A percentile compares a stretch with the other conserved stretches of the same genome.
Conservation (phyloP, 2,113 vertebrate genomes). For the Toxotes jaculatrix region DNA sequence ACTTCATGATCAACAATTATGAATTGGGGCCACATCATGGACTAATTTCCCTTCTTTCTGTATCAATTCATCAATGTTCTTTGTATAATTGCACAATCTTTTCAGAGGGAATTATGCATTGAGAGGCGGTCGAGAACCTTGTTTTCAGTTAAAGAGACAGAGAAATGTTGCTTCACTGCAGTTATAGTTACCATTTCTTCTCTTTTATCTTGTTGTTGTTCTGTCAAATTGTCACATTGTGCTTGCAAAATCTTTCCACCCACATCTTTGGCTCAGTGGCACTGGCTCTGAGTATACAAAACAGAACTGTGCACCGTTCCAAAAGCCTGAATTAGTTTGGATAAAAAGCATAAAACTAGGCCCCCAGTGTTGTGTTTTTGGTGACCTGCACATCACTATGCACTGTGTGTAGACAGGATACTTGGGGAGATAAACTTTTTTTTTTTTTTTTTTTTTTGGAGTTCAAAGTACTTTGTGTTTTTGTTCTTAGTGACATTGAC, state of each 20-base stretch:
- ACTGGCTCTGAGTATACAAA: neutral
- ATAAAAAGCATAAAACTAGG: neutral
- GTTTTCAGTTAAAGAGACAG: neutral
- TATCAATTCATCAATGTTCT: neutral
- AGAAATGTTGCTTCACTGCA: neutral
- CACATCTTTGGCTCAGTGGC: neutral
- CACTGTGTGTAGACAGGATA: neutral
- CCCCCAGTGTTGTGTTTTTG: neutral
- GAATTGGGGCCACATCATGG: neutral
- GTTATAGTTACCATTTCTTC: neutral
- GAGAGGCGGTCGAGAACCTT: neutral
- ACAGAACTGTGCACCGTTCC: neutral
- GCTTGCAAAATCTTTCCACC: neutral
- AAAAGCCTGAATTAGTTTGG: neutral
- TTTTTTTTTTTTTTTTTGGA: neutral
- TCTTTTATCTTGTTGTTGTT: neutral
- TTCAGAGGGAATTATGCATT: neutral
- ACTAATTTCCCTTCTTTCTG: neutral
- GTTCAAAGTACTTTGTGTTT: conserved; percentile 31
- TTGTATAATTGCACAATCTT: neutral
- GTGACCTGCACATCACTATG: neutral
- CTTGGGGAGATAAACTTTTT: neutral
- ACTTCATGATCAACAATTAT: conserved; percentile 3
- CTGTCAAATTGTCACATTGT: neutral
- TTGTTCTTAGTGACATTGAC: conserved; percentile 92